These are phyloP conservation scores for Acrocephalus kingi DNA, from an alignment of 2,113 vertebrate genomes.

Conservation along the genomic window DNA sequence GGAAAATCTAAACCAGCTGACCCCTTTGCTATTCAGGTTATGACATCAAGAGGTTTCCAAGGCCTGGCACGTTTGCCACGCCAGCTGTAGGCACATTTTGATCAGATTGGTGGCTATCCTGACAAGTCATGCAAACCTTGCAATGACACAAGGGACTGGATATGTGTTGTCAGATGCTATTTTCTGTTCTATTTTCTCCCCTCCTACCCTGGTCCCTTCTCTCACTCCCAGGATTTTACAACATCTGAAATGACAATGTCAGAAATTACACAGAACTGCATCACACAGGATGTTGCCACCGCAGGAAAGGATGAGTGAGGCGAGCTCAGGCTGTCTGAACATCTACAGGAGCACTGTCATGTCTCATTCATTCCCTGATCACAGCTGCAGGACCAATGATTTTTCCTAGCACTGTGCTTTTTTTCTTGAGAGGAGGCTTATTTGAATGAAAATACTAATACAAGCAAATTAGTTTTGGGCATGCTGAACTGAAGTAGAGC, in stretches of 20 bases:
- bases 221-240: background rate
- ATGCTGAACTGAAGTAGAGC: background rate
- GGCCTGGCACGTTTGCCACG: background rate
- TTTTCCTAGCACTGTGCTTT: background rate
- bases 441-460: background rate
- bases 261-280: background rate
- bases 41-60: background rate
- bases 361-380: background rate
- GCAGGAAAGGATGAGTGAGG: background rate
- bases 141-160: background rate
- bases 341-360: background rate
- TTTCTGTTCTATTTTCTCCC: background rate
- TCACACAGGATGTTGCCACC: background rate
- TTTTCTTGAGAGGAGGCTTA: background rate
- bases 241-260: background rate
- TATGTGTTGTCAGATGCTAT: background rate
- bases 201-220: background rate
- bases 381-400: background rate
- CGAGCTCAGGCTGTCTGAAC: background rate
- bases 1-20: background rate
- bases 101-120: background rate
- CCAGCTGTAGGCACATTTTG: background rate
- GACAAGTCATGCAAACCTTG: background rate
- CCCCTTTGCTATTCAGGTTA: accelerated
- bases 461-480: background rate